A percentile compares a stretch with the other conserved stretches of the same genome.
These are phyloP conservation scores for Anoplius nigerrimus DNA, from an alignment of 2,888 invertebrate genomes.

Conservation along the genomic window DNA sequence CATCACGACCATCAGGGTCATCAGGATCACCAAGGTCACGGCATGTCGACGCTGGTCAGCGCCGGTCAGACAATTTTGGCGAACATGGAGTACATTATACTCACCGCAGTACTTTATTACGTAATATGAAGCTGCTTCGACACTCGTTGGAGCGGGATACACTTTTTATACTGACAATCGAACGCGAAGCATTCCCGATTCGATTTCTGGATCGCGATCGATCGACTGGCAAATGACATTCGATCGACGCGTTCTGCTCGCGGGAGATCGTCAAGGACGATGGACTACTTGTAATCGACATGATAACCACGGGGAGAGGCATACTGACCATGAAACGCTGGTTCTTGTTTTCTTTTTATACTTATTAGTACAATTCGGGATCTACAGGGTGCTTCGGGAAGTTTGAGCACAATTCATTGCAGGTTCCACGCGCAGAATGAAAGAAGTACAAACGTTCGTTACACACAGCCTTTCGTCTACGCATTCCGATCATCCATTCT, in stretches of 20 bases:
- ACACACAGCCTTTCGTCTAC: no score
- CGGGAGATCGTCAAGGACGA: no score
- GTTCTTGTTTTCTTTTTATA: conserved; percentile 2
- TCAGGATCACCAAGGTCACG: conserved; percentile 30
- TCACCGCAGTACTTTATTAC: conserved; percentile 64
- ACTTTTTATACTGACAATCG: no score
- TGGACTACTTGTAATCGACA: no score
- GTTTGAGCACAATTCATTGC: no score
- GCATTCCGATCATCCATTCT: no score
- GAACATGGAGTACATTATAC: conserved; percentile 63
- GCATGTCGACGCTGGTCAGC: conserved; percentile 44
- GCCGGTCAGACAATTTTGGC: conserved; percentile 61
- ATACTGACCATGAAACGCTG: no score
- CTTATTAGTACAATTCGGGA: conserved; percentile 6
- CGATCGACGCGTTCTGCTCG: no score
- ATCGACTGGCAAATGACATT: not conserved
- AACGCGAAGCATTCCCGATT: not conserved
- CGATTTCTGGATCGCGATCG: conserved; percentile 13
- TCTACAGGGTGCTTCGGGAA: no score
- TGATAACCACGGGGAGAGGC: no score
- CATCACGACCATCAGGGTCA: conserved; percentile 37
- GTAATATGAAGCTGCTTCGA: conserved; percentile 54
- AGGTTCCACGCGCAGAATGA: no score
- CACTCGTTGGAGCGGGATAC: not conserved
- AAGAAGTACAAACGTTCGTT: no score